Conservation (phyloP, 2,888 invertebrate species). For the Isoperla grammatica region DNA sequence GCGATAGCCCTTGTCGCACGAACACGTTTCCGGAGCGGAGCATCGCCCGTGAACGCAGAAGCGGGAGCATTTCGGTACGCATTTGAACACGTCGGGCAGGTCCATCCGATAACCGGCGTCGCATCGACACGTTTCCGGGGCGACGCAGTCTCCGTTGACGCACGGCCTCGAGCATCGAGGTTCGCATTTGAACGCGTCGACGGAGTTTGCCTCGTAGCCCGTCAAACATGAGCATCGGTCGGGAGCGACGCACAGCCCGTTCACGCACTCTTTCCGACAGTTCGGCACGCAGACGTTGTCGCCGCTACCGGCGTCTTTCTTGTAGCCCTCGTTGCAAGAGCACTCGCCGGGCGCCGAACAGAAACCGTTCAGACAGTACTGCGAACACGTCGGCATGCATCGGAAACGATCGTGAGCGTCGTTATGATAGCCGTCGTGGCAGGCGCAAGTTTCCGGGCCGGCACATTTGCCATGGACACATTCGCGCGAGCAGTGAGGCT, state of each 20-base stretch:
- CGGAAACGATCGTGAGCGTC: neutral
- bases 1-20: conserved; percentile 34
- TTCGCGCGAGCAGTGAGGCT: conserved; percentile 36
- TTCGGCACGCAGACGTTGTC: conserved; percentile 15
- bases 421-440: conserved; percentile 41
- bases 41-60: conserved; percentile 49
- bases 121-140: conserved; percentile 32
- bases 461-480: conserved; percentile 41
- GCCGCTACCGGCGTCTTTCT: neutral
- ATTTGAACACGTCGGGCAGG: conserved; percentile 37
- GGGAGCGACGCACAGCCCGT: conserved; percentile 9
- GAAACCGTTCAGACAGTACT: conserved; percentile 8
- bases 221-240: conserved; percentile 16
- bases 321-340: conserved; percentile 18
- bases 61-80: conserved; percentile 35
- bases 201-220: conserved; percentile 15
- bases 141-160: conserved; percentile 31
- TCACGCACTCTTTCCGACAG: conserved; percentile 4
- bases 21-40: conserved; percentile 46
- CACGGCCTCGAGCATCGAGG: conserved; percentile 39
- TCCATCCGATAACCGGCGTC: conserved; percentile 27
- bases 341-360: conserved; percentile 15
- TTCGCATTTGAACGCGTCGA: conserved; percentile 36
- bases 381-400: conserved; percentile 19
- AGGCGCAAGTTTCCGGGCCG: conserved; percentile 46